Evolutionary conservation across 2,797 vertebrate genomes (phyloP).

Genomic region (Cetoscarus ocellatus): DNA sequence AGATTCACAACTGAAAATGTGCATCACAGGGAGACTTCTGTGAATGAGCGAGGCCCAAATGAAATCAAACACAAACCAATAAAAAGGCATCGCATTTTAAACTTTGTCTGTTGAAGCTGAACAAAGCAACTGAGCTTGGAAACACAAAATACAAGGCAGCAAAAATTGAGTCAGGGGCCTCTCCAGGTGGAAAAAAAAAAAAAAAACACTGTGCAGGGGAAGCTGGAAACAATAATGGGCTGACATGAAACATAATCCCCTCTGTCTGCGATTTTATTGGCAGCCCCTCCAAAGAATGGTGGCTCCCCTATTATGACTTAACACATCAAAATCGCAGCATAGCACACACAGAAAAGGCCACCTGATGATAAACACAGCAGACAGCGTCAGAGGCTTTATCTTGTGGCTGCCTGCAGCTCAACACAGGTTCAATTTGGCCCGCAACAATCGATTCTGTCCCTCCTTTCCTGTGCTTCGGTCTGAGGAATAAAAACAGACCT

Average conservation of each 20-base stretch:
- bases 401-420: constrained; percentile 80
- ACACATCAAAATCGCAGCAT: constrained; percentile 86
- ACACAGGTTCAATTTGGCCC: constrained; percentile 86
- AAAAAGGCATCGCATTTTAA: constrained; percentile 9
- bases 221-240: constrained; percentile 78
- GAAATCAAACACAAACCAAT: constrained; percentile 20
- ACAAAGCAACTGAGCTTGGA: constrained; percentile 17
- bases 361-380: constrained; percentile 87
- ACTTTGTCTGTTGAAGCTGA: constrained; percentile 31
- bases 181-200: constrained; percentile 51
- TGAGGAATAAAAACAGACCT: constrained; percentile 80
- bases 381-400: constrained; percentile 82
- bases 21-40: neutral
- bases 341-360: constrained; percentile 88
- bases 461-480: constrained; percentile 77
- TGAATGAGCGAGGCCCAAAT: neutral
- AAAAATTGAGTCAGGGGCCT: constrained; percentile 45
- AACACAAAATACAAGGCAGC: constrained; percentile 29
- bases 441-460: constrained; percentile 86
- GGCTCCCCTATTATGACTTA: constrained; percentile 87
- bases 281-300: constrained; percentile 83
- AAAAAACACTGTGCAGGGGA: constrained; percentile 43
- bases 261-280: constrained; percentile 85
- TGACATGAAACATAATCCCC: constrained; percentile 83
- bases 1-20: neutral